phyloP scores from a whole-genome alignment of 2,888 invertebrate species.

The Caenorhabditis sulstoni region DNA sequence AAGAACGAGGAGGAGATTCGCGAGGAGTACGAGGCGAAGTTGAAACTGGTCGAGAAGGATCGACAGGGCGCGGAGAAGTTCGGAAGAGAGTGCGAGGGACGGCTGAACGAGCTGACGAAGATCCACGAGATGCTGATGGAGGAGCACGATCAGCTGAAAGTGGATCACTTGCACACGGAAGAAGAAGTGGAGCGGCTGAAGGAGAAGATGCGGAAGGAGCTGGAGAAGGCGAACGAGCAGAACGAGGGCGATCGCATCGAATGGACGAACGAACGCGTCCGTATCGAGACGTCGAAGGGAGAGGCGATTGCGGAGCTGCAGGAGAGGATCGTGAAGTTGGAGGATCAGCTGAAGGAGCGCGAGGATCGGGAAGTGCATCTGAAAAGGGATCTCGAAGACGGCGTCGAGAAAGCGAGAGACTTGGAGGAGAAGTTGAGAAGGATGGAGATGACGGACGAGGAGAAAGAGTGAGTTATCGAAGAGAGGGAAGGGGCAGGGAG shows the following conservation, averaged over 20 bases:
- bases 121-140: conserved; percentile 64
- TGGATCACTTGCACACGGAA: conserved; percentile 37
- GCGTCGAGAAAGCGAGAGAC: conserved; percentile 23
- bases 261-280: conserved; percentile 32
- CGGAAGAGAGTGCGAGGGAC: conserved; percentile 42
- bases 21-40: conserved; percentile 50
- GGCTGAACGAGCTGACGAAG: conserved; percentile 62
- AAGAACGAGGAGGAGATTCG: conserved; percentile 51
- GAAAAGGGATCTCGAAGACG: conserved; percentile 49
- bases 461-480: conserved; percentile 25
- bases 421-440: conserved; percentile 43
- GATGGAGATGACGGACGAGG: conserved; percentile 38
- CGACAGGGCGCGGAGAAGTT: conserved; percentile 26
- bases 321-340: conserved; percentile 49
- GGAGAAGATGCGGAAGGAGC: conserved; percentile 49
- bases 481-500: not conserved
- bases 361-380: conserved; percentile 47
- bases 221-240: conserved; percentile 55
- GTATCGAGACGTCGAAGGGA: conserved; percentile 54
- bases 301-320: conserved; percentile 50
- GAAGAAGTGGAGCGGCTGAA: conserved; percentile 43
- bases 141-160: conserved; percentile 57
- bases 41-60: conserved; percentile 45
- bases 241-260: conserved; percentile 51
- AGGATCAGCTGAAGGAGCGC: conserved; percentile 58